phyloP scores from a whole-genome alignment of 2,888 invertebrate species.

The Drosophila meridionalis region DNA sequence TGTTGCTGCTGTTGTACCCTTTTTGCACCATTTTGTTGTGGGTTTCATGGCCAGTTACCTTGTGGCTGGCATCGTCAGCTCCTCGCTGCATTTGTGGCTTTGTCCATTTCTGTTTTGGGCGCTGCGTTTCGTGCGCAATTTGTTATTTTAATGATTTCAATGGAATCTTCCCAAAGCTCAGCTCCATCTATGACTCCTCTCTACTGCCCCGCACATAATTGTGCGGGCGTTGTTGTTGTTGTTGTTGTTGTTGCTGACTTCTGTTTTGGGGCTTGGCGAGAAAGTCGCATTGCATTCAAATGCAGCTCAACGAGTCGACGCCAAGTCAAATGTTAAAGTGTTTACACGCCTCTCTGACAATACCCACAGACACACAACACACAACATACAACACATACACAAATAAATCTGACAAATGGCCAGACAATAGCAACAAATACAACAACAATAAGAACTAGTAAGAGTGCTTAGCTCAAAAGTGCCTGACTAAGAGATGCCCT shows the following conservation, averaged over 20 bases:
- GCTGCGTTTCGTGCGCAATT: constrained; percentile 77
- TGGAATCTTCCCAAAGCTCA: constrained; percentile 60
- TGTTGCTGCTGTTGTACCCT: constrained; percentile 55
- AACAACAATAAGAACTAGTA: constrained; percentile 32
- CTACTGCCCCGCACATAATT: constrained; percentile 46
- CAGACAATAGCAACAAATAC: constrained; percentile 51
- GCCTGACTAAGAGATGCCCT: constrained; percentile 10
- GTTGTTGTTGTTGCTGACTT: constrained; percentile 32
- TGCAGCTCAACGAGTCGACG: constrained; percentile 32
- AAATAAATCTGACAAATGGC: constrained; percentile 67
- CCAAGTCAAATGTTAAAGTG: constrained; percentile 58
- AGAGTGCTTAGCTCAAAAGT: constrained; percentile 3
- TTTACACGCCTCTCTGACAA: constrained; percentile 63
- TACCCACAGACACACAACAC: constrained; percentile 34
- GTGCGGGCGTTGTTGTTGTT: constrained; percentile 54
- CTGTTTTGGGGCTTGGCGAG: constrained; percentile 58
- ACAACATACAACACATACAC: constrained; percentile 23
- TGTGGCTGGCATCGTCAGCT: constrained; percentile 18
- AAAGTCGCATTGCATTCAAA: constrained; percentile 57
- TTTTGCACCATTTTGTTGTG: constrained; percentile 70
- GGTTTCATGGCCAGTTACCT: constrained; percentile 50
- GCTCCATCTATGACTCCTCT: constrained; percentile 1
- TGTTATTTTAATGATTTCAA: constrained; percentile 80
- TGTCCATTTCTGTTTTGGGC: constrained; percentile 61
- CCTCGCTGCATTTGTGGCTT: constrained; percentile 55